phyloP scores from a whole-genome alignment of 2,113 vertebrate species.

The Brachypteracias leptosomus region DNA sequence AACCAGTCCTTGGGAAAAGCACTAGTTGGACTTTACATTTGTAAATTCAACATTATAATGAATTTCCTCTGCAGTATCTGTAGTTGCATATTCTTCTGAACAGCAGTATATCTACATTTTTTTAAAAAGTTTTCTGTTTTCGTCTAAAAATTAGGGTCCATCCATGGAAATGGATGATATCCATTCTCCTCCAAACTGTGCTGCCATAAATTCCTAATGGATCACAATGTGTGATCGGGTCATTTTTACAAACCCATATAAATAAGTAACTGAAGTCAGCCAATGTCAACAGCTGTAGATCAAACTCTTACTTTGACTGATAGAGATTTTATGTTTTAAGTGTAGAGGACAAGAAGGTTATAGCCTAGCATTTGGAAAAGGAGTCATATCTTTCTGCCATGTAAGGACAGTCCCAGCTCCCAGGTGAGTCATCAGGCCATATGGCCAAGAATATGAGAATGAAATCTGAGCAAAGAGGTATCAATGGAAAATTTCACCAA shows the following conservation, averaged over 20 bases:
- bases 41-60: background rate
- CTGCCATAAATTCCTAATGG: background rate
- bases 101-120: background rate
- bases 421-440: background rate
- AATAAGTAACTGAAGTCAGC: background rate
- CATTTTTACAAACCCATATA: background rate
- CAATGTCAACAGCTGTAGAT: background rate
- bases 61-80: background rate
- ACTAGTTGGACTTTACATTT: background rate
- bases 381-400: background rate
- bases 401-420: background rate
- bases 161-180: background rate
- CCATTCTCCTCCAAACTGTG: background rate
- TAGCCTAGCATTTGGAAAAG: background rate
- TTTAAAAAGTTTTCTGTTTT: background rate
- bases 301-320: background rate
- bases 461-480: background rate
- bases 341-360: background rate
- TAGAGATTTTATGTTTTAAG: background rate
- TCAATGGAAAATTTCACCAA: background rate
- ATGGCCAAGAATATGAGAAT: background rate
- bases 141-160: background rate
- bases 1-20: background rate
- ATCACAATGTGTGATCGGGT: background rate
- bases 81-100: background rate